These are phyloP conservation scores for Marisa cornuarietis DNA, from an alignment of 1,140 invertebrate genomes.

Conservation along the genomic window DNA sequence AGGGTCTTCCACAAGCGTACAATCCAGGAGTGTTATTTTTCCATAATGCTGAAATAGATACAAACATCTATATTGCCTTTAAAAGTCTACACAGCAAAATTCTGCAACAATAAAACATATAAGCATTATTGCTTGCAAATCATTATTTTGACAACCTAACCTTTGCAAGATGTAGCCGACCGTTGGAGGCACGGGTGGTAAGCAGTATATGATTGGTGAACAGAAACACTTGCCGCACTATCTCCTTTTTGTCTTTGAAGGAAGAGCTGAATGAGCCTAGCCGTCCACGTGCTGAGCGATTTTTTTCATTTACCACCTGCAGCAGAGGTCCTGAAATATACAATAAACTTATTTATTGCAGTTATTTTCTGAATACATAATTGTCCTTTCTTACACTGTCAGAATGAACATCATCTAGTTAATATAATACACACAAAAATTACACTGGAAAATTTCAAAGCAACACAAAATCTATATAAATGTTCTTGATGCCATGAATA, in stretches of 20 bases:
- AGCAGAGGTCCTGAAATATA: conserved; percentile 73
- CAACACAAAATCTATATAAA: too few species aligned
- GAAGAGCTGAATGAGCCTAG: conserved; percentile 71
- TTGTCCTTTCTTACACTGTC: too few species aligned
- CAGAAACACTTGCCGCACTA: conserved; percentile 83
- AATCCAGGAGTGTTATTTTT: conserved; percentile 85
- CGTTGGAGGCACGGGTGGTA: conserved; percentile 83
- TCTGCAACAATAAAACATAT: neutral
- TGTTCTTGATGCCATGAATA: too few species aligned
- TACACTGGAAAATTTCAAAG: too few species aligned
- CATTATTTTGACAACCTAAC: conserved; percentile 53
- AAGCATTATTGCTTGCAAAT: conserved; percentile 1
- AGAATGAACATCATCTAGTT: too few species aligned
- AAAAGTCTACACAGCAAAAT: neutral
- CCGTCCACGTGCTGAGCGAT: conserved; percentile 69
- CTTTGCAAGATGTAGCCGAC: conserved; percentile 85
- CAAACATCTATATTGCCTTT: neutral
- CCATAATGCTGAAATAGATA: conserved; percentile 72
- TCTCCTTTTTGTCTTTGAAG: conserved; percentile 74
- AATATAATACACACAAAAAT: too few species aligned
- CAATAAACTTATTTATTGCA: too few species aligned
- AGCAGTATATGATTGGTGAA: conserved; percentile 89
- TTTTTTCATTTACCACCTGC: conserved; percentile 76
- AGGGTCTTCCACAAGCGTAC: conserved; percentile 81
- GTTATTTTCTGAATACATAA: too few species aligned